phyloP scores from a whole-genome alignment of 2,888 invertebrate genomes.

The Neoascia interrupta region DNA sequence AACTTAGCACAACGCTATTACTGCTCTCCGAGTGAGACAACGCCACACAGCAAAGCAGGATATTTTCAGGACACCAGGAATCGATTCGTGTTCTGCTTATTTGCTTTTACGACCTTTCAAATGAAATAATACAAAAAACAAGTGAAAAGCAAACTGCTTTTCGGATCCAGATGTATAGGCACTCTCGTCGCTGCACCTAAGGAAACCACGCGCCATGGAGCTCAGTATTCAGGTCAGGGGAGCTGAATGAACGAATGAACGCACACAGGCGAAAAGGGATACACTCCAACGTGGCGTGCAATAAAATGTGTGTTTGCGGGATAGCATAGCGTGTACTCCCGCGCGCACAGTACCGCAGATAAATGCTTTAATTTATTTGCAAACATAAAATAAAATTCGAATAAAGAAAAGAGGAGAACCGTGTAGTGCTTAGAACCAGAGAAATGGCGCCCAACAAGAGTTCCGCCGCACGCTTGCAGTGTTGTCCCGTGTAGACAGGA shows the following conservation, averaged over 20 bases:
- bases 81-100: slow-evolving; percentile 67
- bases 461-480: slow-evolving; percentile 19
- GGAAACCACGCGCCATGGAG: slow-evolving; percentile 38
- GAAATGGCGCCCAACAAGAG: slow-evolving; percentile 53
- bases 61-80: slow-evolving; percentile 52
- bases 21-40: slow-evolving; percentile 10
- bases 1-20: slow-evolving; percentile 42
- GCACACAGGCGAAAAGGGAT: slow-evolving; percentile 11
- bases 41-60: background rate
- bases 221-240: slow-evolving; percentile 40
- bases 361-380: slow-evolving; percentile 68
- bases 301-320: slow-evolving; percentile 47
- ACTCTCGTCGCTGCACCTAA: slow-evolving; percentile 30
- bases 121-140: slow-evolving; percentile 42
- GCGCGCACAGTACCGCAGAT: slow-evolving; percentile 39
- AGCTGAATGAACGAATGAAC: background rate
- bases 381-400: slow-evolving; percentile 65
- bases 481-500: slow-evolving; percentile 38
- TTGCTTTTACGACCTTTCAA: slow-evolving; percentile 63
- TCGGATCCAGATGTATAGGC: slow-evolving; percentile 33
- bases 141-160: slow-evolving; percentile 20
- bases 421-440: too few relatives aligned
- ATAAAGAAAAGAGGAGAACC: slow-evolving; percentile 54
- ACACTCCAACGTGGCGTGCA: slow-evolving; percentile 18
- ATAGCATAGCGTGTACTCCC: slow-evolving; percentile 20